Evolutionary conservation across 2,888 invertebrate genomes (phyloP).

Genomic region (Hirtodrosophila histrioides): DNA sequence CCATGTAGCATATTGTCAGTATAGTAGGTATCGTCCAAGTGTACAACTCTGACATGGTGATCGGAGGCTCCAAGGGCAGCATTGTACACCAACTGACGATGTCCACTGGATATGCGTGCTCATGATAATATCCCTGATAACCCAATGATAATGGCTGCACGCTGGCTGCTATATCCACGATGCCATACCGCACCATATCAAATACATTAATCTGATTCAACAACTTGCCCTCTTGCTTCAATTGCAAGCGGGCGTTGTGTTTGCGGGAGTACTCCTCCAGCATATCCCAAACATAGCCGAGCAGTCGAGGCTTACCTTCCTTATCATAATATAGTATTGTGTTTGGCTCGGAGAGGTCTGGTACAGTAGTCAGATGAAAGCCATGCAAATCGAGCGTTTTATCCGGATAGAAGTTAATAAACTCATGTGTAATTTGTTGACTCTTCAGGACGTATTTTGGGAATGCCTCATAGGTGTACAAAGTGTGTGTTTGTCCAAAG

Average conservation of each 20-base stretch:
- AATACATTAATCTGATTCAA: constrained; percentile 40
- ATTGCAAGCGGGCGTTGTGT: constrained; percentile 52
- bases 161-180: constrained; percentile 54
- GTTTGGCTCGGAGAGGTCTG: constrained; percentile 65
- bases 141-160: constrained; percentile 43
- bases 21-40: constrained; percentile 19
- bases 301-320: constrained; percentile 16
- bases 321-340: constrained; percentile 54
- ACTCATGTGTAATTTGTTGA: constrained; percentile 2
- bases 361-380: constrained; percentile 42
- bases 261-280: constrained; percentile 39
- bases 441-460: constrained; percentile 39
- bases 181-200: constrained; percentile 39
- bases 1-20: constrained; percentile 15
- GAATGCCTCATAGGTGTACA: constrained; percentile 48
- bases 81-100: constrained; percentile 67
- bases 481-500: constrained; percentile 28
- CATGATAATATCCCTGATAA: constrained; percentile 16
- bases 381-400: constrained; percentile 46
- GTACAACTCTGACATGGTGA: constrained; percentile 23
- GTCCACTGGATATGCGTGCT: constrained; percentile 49
- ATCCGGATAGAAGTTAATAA: constrained; percentile 43
- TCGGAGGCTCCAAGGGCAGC: constrained; percentile 47
- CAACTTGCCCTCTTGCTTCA: constrained; percentile 11
- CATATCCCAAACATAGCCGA: constrained; percentile 65